Percentiles rank a stretch among this genome's conserved stretches.
phyloP scores from a whole-genome alignment of 2,113 vertebrate species.

The Gambusia affinis region DNA sequence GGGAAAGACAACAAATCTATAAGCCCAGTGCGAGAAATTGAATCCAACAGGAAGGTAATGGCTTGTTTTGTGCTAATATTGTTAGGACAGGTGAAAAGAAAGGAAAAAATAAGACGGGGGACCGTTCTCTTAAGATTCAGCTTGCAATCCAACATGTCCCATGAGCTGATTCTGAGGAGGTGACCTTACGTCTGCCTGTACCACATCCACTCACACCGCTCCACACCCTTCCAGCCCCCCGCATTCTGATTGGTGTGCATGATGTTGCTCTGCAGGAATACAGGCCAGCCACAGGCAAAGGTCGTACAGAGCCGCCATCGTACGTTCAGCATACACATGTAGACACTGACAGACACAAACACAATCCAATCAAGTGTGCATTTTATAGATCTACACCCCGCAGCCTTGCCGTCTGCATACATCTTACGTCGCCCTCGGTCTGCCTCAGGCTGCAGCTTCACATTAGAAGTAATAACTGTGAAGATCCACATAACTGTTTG shows the following conservation, averaged over 20 bases:
- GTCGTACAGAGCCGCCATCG: conserved; percentile 49
- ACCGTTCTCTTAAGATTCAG: conserved; percentile 67
- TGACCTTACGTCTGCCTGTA: conserved; percentile 71
- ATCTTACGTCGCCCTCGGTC: conserved; percentile 15
- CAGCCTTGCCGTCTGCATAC: conserved; percentile 11
- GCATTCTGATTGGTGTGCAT: conserved; percentile 61
- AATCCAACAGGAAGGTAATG: conserved; percentile 68
- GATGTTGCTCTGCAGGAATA: conserved; percentile 64
- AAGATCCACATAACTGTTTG: conserved; percentile 35
- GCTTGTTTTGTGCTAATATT: conserved; percentile 56
- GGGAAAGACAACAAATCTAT: conserved; percentile 65
- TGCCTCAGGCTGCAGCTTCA: conserved; percentile 24
- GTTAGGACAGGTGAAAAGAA: conserved; percentile 36
- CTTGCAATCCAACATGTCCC: conserved; percentile 58
- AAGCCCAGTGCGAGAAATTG: conserved; percentile 61
- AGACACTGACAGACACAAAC: conserved; percentile 32
- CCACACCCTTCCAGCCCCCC: not conserved
- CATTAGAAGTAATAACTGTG: conserved; percentile 26
- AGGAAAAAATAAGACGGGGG: not conserved
- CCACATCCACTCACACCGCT: conserved; percentile 18
- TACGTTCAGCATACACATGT: conserved; percentile 49
- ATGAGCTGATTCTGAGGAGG: conserved; percentile 58
- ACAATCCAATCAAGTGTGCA: conserved; percentile 43
- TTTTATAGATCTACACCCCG: conserved; percentile 42
- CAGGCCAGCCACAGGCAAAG: conserved; percentile 63